Percentiles rank a stretch among this genome's conserved stretches.
Conservation (phyloP, 2,888 invertebrate species). For the Orthosia cruda region DNA sequence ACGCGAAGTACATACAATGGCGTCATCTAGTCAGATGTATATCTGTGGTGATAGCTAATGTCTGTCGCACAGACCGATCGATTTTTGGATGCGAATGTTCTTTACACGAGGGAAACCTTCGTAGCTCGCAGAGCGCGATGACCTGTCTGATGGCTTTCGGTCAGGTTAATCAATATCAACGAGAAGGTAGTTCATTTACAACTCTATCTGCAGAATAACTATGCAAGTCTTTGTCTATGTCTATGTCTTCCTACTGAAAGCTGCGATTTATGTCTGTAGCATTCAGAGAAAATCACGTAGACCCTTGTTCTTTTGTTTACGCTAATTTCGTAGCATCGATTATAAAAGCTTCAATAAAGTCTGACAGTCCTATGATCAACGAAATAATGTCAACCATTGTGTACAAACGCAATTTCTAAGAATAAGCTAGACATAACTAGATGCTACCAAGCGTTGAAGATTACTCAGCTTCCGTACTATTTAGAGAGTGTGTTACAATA, state of each 20-base stretch:
- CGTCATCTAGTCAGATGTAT: too few species aligned
- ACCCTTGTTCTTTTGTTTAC: neutral
- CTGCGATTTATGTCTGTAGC: neutral
- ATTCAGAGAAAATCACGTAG: neutral
- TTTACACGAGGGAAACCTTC: slow-evolving; percentile 19
- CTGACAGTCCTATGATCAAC: slow-evolving; percentile 12
- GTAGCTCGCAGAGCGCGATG: slow-evolving; percentile 40
- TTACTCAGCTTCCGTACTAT: slow-evolving; percentile 67
- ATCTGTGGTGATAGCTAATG: slow-evolving; percentile 28
- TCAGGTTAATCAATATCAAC: slow-evolving; percentile 22
- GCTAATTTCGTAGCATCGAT: neutral
- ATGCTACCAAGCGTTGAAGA: slow-evolving; percentile 46
- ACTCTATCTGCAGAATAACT: neutral
- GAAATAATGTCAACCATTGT: slow-evolving; percentile 29
- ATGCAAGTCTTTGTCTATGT: neutral
- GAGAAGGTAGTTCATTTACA: neutral
- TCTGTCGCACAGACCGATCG: slow-evolving; percentile 54
- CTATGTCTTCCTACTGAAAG: neutral
- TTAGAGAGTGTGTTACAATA: slow-evolving; percentile 70
- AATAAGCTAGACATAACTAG: slow-evolving; percentile 30
- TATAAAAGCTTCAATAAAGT: neutral
- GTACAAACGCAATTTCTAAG: slow-evolving; percentile 27
- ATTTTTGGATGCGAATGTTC: slow-evolving; percentile 49
- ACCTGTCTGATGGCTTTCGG: slow-evolving; percentile 42
- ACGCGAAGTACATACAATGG: too few species aligned